Conservation (phyloP, 2,888 invertebrate genomes). For the Orthosia incerta region DNA sequence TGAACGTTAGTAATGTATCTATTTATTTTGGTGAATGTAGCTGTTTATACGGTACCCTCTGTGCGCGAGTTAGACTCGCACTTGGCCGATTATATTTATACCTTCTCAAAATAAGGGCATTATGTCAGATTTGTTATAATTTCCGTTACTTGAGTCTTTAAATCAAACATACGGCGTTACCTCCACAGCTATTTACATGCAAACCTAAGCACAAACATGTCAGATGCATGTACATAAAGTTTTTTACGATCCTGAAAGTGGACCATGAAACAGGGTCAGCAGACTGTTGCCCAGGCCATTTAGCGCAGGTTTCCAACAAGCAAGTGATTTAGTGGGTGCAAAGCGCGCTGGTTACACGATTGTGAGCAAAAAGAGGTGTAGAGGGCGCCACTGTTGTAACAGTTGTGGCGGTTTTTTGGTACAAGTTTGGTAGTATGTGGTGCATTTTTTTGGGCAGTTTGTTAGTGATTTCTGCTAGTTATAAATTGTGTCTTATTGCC, state of each 20-base stretch:
- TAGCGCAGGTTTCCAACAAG: constrained; percentile 44
- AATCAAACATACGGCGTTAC: no score
- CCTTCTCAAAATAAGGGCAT: no score
- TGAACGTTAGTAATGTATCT: no score
- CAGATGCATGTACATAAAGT: constrained; percentile 47
- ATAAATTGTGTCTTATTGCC: background rate
- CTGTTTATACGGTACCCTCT: no score
- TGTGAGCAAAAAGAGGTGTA: constrained; percentile 30
- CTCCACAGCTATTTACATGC: background rate
- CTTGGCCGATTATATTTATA: no score
- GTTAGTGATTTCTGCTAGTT: background rate
- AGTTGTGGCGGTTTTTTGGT: constrained; percentile 14
- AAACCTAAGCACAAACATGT: constrained; percentile 10
- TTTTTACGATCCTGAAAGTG: constrained; percentile 50
- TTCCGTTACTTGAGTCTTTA: background rate
- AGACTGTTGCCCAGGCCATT: constrained; percentile 37
- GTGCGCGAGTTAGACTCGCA: no score
- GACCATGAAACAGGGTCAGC: constrained; percentile 48
- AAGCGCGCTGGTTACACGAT: constrained; percentile 37
- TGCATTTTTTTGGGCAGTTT: background rate
- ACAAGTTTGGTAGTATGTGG: no score
- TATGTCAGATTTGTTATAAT: background rate
- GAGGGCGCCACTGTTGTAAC: constrained; percentile 19
- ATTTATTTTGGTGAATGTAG: no score
- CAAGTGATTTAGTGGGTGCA: constrained; percentile 52